phyloP scores from a whole-genome alignment of 2,113 vertebrate genomes.

The Cheirogaleus medius region DNA sequence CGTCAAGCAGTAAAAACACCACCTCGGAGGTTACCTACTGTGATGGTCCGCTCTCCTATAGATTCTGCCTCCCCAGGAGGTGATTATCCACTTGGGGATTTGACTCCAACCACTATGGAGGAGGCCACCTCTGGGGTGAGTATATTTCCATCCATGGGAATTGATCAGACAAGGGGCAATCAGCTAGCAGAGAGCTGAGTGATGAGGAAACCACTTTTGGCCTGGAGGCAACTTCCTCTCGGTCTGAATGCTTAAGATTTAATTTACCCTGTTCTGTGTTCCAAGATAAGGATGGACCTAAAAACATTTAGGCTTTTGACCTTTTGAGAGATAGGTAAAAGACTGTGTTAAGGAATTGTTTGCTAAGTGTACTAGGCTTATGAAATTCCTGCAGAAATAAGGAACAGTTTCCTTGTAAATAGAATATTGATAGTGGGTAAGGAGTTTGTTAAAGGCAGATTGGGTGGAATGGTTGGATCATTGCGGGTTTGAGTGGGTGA shows the following conservation, averaged over 20 bases:
- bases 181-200: constrained; percentile 55
- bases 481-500: constrained; percentile 27
- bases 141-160: constrained; percentile 49
- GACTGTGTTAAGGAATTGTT: constrained; percentile 6
- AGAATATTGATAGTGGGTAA: constrained; percentile 41
- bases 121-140: constrained; percentile 89
- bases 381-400: constrained; percentile 40
- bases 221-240: constrained; percentile 51
- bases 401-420: constrained; percentile 46
- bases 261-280: constrained; percentile 28
- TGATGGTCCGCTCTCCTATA: constrained; percentile 94
- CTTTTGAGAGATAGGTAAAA: constrained; percentile 55
- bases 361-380: constrained; percentile 20
- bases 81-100: constrained; percentile 91
- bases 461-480: constrained; percentile 38
- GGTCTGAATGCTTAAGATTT: constrained; percentile 33
- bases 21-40: constrained; percentile 91
- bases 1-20: constrained; percentile 97
- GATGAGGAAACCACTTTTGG: constrained; percentile 64
- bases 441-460: constrained; percentile 42
- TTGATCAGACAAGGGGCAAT: constrained; percentile 9
- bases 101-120: constrained; percentile 85
- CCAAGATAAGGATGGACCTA: constrained; percentile 38
- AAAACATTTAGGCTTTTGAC: constrained; percentile 36
- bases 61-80: constrained; percentile 91